Percentiles rank a stretch among this genome's conserved stretches.
Conservation (phyloP, 2,888 invertebrate species). For the Fragum fragum region DNA sequence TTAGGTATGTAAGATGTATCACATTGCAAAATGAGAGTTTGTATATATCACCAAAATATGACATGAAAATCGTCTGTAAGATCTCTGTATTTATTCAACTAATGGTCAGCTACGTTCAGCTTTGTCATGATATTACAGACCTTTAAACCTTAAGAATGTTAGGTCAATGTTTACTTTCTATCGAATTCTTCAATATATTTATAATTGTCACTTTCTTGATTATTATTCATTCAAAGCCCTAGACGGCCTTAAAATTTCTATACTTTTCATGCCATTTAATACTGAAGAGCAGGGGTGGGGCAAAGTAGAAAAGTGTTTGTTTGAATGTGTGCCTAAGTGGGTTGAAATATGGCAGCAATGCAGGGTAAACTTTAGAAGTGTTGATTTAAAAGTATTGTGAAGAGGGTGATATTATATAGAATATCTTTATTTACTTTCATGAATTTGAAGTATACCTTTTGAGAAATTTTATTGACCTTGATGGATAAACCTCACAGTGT, state of each 20-base stretch:
- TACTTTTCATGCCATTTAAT: conserved; percentile 4
- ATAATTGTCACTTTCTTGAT: conserved; percentile 27
- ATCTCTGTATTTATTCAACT: conserved; percentile 24
- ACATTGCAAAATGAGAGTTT: conserved; percentile 15
- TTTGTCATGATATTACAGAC: conserved; percentile 19
- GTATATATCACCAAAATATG: conserved; percentile 27
- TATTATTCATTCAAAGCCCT: conserved; percentile 13
- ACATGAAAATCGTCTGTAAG: conserved; percentile 23
- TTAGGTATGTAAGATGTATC: conserved; percentile 20
- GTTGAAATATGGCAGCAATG: conserved; percentile 29
- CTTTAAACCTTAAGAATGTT: conserved; percentile 1
- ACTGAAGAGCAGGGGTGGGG: conserved; percentile 19
- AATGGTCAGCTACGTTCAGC: conserved; percentile 23
- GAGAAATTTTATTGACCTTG: not conserved
- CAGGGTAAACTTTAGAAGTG: conserved; percentile 12
- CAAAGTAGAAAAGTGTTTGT: conserved; percentile 25
- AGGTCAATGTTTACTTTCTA: conserved; percentile 24
- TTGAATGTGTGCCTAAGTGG: conserved; percentile 25
- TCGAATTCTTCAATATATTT: conserved; percentile 9
- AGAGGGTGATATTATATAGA: not conserved
- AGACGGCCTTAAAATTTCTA: conserved; percentile 1
- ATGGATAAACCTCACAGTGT: not conserved
- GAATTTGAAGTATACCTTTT: conserved; percentile 2
- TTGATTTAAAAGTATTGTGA: conserved; percentile 21
- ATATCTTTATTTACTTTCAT: not conserved